Conservation (phyloP, 2,797 vertebrate species). For the Carcharodon carcharias region DNA sequence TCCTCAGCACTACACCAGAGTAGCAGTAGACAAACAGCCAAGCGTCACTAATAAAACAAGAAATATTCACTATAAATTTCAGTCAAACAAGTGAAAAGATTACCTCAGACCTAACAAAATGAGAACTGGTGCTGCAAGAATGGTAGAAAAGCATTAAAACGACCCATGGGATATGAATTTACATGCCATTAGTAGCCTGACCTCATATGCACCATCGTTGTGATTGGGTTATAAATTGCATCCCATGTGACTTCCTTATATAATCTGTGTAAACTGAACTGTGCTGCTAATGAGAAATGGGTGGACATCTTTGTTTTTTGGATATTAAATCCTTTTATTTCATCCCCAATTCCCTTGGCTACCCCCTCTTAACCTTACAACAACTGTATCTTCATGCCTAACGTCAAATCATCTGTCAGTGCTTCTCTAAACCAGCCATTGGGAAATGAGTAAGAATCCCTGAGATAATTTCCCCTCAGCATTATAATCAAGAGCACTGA, state of each 20-base stretch:
- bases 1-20: not conserved
- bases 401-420: not conserved
- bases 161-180: not conserved
- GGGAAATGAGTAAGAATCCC: not conserved
- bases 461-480: not conserved
- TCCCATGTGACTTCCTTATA: not conserved
- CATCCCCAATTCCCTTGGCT: not conserved
- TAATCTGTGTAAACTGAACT: not conserved
- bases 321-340: not conserved
- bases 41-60: not conserved
- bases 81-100: not conserved
- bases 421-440: not conserved
- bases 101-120: not conserved
- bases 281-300: not conserved
- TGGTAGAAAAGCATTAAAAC: not conserved
- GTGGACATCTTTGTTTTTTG: not conserved
- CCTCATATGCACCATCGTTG: not conserved
- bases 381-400: not conserved
- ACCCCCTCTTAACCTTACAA: not conserved
- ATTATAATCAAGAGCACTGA: not conserved
- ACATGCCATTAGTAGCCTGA: conserved; percentile 18
- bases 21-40: not conserved
- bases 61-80: too few relatives aligned
- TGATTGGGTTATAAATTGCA: conserved; percentile 7
- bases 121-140: not conserved